Evolutionary conservation across 2,888 invertebrate species (phyloP).

Genomic region (Tenthredo notha): DNA sequence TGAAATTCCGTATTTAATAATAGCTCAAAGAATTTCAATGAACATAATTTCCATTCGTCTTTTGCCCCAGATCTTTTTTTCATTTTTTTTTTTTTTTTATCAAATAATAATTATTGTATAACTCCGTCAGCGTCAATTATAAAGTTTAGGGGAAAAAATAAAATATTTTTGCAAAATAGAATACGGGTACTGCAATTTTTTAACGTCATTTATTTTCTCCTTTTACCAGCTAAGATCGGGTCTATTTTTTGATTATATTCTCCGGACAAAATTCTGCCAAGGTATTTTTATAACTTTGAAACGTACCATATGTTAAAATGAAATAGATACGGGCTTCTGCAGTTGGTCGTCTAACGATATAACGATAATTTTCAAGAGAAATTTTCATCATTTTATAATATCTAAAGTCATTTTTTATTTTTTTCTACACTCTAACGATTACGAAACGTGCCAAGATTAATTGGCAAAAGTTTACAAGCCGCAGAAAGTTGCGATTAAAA

Average conservation of each 20-base stretch:
- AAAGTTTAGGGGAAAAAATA: not conserved
- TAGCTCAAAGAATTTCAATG: not conserved
- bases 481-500: constrained; percentile 15
- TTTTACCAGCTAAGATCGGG: not conserved
- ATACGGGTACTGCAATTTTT: not conserved
- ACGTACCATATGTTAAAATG: constrained; percentile 34
- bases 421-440: not conserved
- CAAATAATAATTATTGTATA: not conserved
- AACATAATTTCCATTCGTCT: not conserved
- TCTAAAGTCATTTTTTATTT: not conserved
- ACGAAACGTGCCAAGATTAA: not conserved
- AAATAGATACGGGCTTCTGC: constrained; percentile 26
- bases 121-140: constrained; percentile 11
- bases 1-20: not conserved
- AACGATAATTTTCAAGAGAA: not conserved
- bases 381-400: not conserved
- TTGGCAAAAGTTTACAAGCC: not conserved
- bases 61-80: not conserved
- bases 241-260: not conserved
- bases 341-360: not conserved
- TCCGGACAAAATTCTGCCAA: not conserved
- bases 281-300: constrained; percentile 41
- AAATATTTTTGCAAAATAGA: not conserved
- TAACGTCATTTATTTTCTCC: not conserved
- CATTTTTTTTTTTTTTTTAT: not conserved